phyloP scores from a whole-genome alignment of 1,140 invertebrate genomes.

The Hycleus phaleratus region DNA sequence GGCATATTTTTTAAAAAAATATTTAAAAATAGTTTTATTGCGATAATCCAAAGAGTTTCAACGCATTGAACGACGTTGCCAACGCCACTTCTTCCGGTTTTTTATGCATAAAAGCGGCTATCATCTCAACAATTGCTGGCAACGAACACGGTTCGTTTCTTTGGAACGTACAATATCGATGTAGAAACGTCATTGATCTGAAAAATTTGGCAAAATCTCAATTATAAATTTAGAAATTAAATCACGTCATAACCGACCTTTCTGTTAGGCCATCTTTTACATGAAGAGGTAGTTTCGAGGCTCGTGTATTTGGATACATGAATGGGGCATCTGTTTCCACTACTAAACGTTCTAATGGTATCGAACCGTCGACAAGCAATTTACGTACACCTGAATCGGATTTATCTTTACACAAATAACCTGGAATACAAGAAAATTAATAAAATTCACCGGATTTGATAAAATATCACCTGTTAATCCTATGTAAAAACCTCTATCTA shows the following conservation, averaged over 20 bases:
- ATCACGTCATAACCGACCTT: conserved; percentile 47
- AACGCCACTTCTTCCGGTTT: conserved; percentile 85
- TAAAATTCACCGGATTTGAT: background rate
- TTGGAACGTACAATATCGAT: conserved; percentile 87
- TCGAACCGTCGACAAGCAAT: conserved; percentile 67
- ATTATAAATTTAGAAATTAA: background rate
- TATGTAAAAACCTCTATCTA: conserved; percentile 82
- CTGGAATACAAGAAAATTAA: conserved; percentile 42
- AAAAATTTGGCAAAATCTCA: background rate
- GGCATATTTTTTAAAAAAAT: background rate
- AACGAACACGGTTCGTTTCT: conserved; percentile 92
- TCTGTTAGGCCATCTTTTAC: conserved; percentile 83
- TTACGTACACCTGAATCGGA: conserved; percentile 81
- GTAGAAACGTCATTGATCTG: conserved; percentile 54
- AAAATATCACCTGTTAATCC: conserved; percentile 62
- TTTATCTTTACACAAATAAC: conserved; percentile 91
- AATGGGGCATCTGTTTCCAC: conserved; percentile 92
- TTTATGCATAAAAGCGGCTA: conserved; percentile 82
- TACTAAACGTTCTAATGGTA: conserved; percentile 76
- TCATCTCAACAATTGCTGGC: conserved; percentile 87
- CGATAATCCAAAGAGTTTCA: conserved; percentile 85
- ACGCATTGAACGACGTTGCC: conserved; percentile 86
- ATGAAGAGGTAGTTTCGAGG: conserved; percentile 78
- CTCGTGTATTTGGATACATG: conserved; percentile 92
- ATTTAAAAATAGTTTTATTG: conserved; percentile 43